phyloP scores from a whole-genome alignment of 2,888 invertebrate species.

The Cheilosia impressa region DNA sequence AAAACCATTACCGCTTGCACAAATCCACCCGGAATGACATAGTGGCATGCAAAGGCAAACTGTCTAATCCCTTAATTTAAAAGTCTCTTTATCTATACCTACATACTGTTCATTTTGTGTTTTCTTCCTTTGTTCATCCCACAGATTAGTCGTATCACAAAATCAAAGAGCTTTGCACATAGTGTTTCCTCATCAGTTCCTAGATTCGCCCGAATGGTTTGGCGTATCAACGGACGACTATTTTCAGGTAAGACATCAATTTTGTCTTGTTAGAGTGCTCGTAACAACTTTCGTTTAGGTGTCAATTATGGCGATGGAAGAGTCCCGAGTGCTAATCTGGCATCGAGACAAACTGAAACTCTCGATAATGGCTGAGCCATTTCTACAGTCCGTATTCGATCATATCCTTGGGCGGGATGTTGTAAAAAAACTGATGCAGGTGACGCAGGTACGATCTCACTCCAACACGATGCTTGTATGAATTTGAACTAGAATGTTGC shows the following conservation, averaged over 20 bases:
- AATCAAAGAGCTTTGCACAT: constrained; percentile 93
- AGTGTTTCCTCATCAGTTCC: constrained; percentile 93
- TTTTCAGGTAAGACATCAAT: constrained; percentile 87
- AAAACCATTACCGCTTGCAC: constrained; percentile 17
- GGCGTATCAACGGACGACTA: constrained; percentile 93
- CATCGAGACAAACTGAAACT: constrained; percentile 93
- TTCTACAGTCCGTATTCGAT: constrained; percentile 93
- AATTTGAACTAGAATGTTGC: constrained; percentile 49
- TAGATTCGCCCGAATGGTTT: constrained; percentile 95
- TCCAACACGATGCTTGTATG: constrained; percentile 2
- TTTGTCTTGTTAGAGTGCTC: not conserved
- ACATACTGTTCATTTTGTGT: constrained; percentile 5
- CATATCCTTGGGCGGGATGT: constrained; percentile 93
- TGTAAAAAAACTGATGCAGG: constrained; percentile 94
- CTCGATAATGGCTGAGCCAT: constrained; percentile 92
- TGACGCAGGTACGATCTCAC: constrained; percentile 83
- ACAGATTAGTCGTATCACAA: constrained; percentile 92
- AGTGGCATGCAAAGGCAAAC: not conserved
- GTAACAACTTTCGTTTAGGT: constrained; percentile 85
- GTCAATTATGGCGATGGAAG: constrained; percentile 94
- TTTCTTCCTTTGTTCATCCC: constrained; percentile 38
- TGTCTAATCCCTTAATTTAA: constrained; percentile 17
- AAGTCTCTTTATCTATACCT: not conserved
- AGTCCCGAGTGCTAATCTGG: constrained; percentile 92
- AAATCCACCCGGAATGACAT: constrained; percentile 23